These are phyloP conservation scores for Poliocrania exsul DNA, from an alignment of 2,797 vertebrate genomes.

Conservation along the genomic window DNA sequence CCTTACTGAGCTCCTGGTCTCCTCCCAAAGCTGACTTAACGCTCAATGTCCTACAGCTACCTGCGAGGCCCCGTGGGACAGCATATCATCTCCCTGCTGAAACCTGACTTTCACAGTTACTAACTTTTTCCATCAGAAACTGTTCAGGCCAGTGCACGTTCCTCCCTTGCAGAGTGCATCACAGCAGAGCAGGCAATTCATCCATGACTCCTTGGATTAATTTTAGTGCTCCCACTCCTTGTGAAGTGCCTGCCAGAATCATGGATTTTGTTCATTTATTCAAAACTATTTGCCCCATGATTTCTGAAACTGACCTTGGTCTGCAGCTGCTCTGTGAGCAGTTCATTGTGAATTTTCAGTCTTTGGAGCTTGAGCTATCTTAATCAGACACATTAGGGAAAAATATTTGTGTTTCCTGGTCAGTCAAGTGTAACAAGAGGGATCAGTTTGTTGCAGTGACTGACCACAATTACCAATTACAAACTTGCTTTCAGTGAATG, in stretches of 20 bases:
- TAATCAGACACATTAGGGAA: background rate
- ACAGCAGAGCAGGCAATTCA: background rate
- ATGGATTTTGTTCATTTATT: background rate
- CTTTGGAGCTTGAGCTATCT: background rate
- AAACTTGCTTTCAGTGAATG: background rate
- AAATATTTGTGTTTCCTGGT: background rate
- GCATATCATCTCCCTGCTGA: background rate
- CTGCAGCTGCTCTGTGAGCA: background rate
- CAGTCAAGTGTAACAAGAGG: background rate
- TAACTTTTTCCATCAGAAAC: background rate
- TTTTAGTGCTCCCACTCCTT: background rate
- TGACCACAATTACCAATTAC: conserved; percentile 12
- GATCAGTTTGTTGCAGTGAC: background rate
- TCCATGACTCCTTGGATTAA: background rate
- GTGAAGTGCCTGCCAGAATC: background rate
- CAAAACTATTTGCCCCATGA: background rate
- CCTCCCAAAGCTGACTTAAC: background rate
- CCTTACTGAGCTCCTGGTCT: background rate
- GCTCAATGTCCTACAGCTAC: background rate
- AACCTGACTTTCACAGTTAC: background rate
- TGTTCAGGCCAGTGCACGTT: background rate
- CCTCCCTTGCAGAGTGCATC: background rate
- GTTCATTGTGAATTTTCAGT: background rate
- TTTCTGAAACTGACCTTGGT: background rate
- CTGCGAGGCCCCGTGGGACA: background rate